These are phyloP conservation scores for Coremacera marginata DNA, from an alignment of 2,888 invertebrate species.

Conservation along the genomic window DNA sequence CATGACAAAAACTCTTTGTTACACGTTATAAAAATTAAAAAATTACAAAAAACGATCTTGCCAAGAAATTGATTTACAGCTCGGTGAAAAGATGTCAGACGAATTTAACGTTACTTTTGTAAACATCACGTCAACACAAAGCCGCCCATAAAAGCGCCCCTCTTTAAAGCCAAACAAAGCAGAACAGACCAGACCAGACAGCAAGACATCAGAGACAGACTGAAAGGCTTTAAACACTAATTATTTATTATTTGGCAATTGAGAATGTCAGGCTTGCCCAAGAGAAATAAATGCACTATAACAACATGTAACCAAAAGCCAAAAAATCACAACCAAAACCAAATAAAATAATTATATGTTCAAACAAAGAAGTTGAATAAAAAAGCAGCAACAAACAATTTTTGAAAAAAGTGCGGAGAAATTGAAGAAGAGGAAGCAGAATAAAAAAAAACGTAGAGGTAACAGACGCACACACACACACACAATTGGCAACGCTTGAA, in stretches of 20 bases:
- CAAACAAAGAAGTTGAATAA: conserved; percentile 41
- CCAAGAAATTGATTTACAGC: conserved; percentile 61
- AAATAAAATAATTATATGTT: conserved; percentile 61
- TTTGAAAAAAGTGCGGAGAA: conserved; percentile 7
- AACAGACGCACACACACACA: background rate
- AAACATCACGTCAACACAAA: conserved; percentile 59
- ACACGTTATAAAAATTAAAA: conserved; percentile 17
- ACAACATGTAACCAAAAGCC: conserved; percentile 27
- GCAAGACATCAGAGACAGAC: conserved; percentile 9
- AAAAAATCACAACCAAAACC: conserved; percentile 38
- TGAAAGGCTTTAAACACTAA: conserved; percentile 51
- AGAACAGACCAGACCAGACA: conserved; percentile 8
- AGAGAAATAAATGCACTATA: conserved; percentile 27
- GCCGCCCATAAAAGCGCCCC: conserved; percentile 54
- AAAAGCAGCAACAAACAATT: conserved; percentile 31
- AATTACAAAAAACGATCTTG: conserved; percentile 29
- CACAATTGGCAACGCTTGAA: conserved; percentile 37
- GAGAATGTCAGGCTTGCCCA: conserved; percentile 61
- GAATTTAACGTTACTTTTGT: conserved; percentile 50
- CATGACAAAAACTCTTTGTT: conserved; percentile 15
- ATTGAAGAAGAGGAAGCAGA: conserved; percentile 4
- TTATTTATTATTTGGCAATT: conserved; percentile 66
- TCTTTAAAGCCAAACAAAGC: conserved; percentile 24
- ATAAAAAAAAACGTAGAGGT: conserved; percentile 10
- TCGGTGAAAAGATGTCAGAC: conserved; percentile 53